Percentiles rank a stretch among this genome's conserved stretches.
Conservation (phyloP, 2,888 invertebrate species). For the Drosophila pseudotalamancana region DNA sequence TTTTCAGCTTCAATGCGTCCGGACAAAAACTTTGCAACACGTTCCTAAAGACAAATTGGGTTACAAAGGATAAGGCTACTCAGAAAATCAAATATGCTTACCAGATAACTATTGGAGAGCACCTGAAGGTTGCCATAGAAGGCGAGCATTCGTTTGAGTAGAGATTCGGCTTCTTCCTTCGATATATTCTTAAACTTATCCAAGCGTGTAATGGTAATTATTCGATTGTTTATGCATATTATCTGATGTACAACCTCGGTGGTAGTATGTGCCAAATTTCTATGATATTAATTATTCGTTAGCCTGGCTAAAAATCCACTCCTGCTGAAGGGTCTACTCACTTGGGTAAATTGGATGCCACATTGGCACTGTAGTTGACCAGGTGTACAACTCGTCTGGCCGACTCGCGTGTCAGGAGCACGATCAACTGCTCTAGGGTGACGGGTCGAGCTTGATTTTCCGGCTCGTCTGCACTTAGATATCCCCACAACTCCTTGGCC, state of each 20-base stretch:
- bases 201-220: slow-evolving; percentile 88
- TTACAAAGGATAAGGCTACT: slow-evolving; percentile 1
- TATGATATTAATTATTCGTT: background rate
- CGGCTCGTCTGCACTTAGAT: slow-evolving; percentile 91
- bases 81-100: slow-evolving; percentile 37
- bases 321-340: slow-evolving; percentile 58
- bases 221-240: slow-evolving; percentile 86
- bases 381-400: slow-evolving; percentile 91
- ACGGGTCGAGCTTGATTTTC: slow-evolving; percentile 93
- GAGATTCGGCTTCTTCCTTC: slow-evolving; percentile 85
- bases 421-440: slow-evolving; percentile 91
- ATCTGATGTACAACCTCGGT: slow-evolving; percentile 86
- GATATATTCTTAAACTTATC: slow-evolving; percentile 86
- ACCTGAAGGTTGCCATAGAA: slow-evolving; percentile 80
- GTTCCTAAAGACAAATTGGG: slow-evolving; percentile 85
- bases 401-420: slow-evolving; percentile 90
- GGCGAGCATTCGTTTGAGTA: slow-evolving; percentile 73
- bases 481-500: slow-evolving; percentile 89
- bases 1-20: slow-evolving; percentile 88
- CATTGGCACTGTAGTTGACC: slow-evolving; percentile 88
- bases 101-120: slow-evolving; percentile 80
- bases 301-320: background rate
- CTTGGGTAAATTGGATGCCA: slow-evolving; percentile 87
- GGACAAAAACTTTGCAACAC: slow-evolving; percentile 87
- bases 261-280: slow-evolving; percentile 86